Evolutionary conservation across 1,140 invertebrate species (phyloP).

Genomic region (Rhynchophorus ferrugineus): DNA sequence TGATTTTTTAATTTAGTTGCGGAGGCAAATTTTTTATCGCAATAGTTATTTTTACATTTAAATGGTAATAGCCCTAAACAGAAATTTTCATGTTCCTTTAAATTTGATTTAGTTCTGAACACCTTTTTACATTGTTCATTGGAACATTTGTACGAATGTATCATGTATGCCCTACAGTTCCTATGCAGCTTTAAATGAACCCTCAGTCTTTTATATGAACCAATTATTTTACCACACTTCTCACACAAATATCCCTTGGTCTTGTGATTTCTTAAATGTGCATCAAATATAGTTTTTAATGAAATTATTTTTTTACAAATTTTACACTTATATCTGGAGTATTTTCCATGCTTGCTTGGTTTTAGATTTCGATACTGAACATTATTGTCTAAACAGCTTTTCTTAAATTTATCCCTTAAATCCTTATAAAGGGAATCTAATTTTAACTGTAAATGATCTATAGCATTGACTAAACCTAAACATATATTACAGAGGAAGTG

Average conservation of each 20-base stretch:
- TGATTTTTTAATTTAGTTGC: slow-evolving; percentile 35
- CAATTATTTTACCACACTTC: slow-evolving; percentile 17
- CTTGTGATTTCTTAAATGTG: slow-evolving; percentile 21
- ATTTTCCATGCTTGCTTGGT: slow-evolving; percentile 4
- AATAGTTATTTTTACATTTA: slow-evolving; percentile 28
- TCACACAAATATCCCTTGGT: slow-evolving; percentile 21
- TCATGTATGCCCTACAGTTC: slow-evolving; percentile 4
- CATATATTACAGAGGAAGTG: slow-evolving; percentile 36
- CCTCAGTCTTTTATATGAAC: slow-evolving; percentile 11
- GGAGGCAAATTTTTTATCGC: slow-evolving; percentile 36
- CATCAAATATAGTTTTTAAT: slow-evolving; percentile 5
- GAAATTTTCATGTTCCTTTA: slow-evolving; percentile 35
- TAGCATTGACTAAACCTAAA: slow-evolving; percentile 34
- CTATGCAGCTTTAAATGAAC: slow-evolving; percentile 16
- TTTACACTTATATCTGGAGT: slow-evolving; percentile 25
- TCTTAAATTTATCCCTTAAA: slow-evolving; percentile 28
- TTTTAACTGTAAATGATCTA: slow-evolving; percentile 36
- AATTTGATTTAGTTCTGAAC: slow-evolving; percentile 24
- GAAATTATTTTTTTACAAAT: slow-evolving; percentile 21
- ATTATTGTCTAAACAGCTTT: slow-evolving; percentile 23
- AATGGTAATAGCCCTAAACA: slow-evolving; percentile 33
- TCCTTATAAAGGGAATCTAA: slow-evolving; percentile 27
- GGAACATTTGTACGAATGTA: slow-evolving; percentile 17
- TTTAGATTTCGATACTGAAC: neutral
- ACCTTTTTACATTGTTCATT: slow-evolving; percentile 18